Base-by-base conservation (phyloP, 2,797 vertebrate species). In the Rhadinocentrus ornatus region DNA sequence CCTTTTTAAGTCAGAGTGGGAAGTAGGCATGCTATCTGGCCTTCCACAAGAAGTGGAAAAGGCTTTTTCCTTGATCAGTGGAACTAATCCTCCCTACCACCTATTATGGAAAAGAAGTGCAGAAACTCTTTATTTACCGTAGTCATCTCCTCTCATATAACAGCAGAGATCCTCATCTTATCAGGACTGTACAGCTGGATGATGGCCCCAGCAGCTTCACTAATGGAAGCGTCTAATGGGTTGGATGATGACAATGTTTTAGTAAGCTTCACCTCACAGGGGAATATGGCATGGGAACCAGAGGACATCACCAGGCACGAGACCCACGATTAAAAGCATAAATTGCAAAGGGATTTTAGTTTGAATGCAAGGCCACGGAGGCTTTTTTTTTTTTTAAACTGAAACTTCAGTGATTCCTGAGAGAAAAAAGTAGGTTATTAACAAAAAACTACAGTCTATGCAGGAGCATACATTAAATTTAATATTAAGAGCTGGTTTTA, bases 81-180 rank as follows among this genome's bases (percentile, higher is more conserved):
- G 41, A 80, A 71, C 80, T 77, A 87, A 87, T 88, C 81, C 79
- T 65, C 50, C 71, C 72, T 85, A 32, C 2, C 46, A 55, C 83
- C 69, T 77, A 37, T 87, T 84, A 84, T 69, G 78, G 66, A 76
- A 78, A 77, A 32, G 46, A 77, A 85, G 79, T 81, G 82, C 82
- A 85, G 87, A 83, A 87, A 87, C 80, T 88, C 89, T 73, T 85
- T 90, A 85, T 89, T 91, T 86, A 82, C 81, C 52, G 2, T 57
- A 69, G 80, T 77, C 71, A 75, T 86, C 81, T 90, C 83, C 85
- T 86, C 68, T 77, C 69, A 84, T 80, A 64, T 52, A 78, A 83
- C 68, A 52, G 41, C 71, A 72, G 68, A 80, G 85, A 91, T 89
- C 63, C 13, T 2, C 71, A 88, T 91, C 90, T 92, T 91, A 91